Base-by-base conservation (phyloP, 2,113 vertebrate genomes). In the Hypanus sabinus region DNA sequence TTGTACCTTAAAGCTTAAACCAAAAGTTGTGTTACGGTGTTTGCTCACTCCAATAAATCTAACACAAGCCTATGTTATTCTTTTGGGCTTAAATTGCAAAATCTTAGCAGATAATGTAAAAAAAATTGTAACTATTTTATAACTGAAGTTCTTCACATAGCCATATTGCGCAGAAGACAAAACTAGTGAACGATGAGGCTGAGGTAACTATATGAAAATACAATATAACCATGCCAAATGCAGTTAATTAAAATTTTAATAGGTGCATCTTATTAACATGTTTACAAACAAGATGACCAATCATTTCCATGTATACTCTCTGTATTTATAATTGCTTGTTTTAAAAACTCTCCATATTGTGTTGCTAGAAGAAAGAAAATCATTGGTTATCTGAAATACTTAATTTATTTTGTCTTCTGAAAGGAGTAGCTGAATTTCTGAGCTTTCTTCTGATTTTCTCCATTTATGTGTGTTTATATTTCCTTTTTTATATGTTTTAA, bases 171-270 rank as follows among this genome's bases (percentile, higher is more conserved):
- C 68, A 93, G 91, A 93, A 22, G 91, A 93, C 46, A 70, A 93
- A 93, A 93, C 70, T 73, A n/a, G 60, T 93, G 38, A 93, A 93
- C 68, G 91, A 93, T 75, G 73, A 93, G 20, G 38, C 91, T 73
- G 68, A 73, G 91, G 91, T 93, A 93, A 73, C 24, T 73, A 93
- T 93, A 30, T 12, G 8, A 70, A 71, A 70, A 71, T 71, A 46
- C 9, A 65, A 33, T 70, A 71, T 92, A 5, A 38, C 24, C 20
- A 11, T 38, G 33, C 22, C 12, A 46, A 24, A 55, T 11, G 38
- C 24, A 73, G 20, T 38, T 38, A 5, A 24, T 27, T 12, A 24
- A 9, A 24, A 55, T 70, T 24, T n/a, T 38, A 38, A n/a, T 10
- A 68, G 2, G 10, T 90, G 20, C 12, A 11, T 46, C 68, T 20